Conservation (phyloP, 2,113 vertebrate genomes). For the Otis tarda region DNA sequence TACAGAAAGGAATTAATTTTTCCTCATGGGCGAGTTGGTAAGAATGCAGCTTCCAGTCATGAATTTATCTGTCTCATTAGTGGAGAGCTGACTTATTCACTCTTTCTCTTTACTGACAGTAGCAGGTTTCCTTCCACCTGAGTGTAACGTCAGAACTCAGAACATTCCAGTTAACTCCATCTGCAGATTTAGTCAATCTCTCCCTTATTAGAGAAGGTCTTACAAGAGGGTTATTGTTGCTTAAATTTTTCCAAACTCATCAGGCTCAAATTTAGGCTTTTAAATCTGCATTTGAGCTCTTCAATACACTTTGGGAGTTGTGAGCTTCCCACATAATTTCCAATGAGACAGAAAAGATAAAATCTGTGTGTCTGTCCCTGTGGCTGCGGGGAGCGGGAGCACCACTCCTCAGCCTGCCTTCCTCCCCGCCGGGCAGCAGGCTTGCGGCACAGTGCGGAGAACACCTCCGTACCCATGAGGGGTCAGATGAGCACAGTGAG, state of each 20-base stretch:
- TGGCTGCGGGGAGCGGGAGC: background rate
- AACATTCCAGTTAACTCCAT: background rate
- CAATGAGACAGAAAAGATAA: background rate
- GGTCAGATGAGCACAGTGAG: background rate
- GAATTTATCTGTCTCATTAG: slow-evolving; percentile 33
- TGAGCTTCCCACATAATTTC: background rate
- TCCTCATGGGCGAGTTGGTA: background rate
- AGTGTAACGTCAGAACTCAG: background rate
- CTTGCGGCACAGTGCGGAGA: rapidly evolving
- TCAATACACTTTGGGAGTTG: background rate
- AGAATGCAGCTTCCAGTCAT: background rate
- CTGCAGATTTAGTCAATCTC: background rate
- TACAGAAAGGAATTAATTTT: slow-evolving; percentile 30
- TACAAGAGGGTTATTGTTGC: background rate
- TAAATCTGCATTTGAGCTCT: background rate
- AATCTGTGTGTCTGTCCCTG: background rate
- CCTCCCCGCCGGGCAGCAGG: rapidly evolving
- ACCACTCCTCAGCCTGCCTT: background rate
- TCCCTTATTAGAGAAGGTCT: background rate
- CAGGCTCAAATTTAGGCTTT: background rate
- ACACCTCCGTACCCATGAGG: background rate
- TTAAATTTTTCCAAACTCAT: background rate
- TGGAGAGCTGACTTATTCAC: slow-evolving; percentile 32
- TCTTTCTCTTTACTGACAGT: slow-evolving; percentile 2
- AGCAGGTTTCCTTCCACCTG: slow-evolving; percentile 10